phyloP scores from a whole-genome alignment of 2,888 invertebrate genomes.

The Melangyna quadrimaculata region DNA sequence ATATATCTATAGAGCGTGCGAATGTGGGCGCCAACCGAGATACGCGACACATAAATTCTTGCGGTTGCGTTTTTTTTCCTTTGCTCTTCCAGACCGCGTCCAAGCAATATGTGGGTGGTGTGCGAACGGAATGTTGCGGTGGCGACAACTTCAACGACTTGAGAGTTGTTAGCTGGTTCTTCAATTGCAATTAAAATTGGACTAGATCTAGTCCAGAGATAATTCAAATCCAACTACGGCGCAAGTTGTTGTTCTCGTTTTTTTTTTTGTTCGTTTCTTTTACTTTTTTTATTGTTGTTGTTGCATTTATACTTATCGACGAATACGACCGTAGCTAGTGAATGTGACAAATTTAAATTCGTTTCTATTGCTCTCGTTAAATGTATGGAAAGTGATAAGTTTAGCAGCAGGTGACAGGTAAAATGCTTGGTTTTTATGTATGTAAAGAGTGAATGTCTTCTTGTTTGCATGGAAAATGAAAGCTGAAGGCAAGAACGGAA shows the following conservation, averaged over 20 bases:
- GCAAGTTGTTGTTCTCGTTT: conserved; percentile 25
- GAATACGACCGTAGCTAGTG: neutral
- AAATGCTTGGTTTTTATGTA: neutral
- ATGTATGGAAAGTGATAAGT: conserved; percentile 41
- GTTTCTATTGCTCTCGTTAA: conserved; percentile 33
- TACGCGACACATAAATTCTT: conserved; percentile 64
- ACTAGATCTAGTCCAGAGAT: conserved; percentile 65
- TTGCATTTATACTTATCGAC: neutral
- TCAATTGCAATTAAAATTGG: conserved; percentile 56
- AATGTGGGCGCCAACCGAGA: conserved; percentile 66
- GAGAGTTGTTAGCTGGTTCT: conserved; percentile 30
- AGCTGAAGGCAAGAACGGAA: neutral
- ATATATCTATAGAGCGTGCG: conserved; percentile 33
- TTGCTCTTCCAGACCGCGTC: neutral
- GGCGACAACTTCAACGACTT: conserved; percentile 41
- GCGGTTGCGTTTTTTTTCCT: conserved; percentile 14
- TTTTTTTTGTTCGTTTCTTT: neutral
- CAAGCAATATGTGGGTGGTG: conserved; percentile 45
- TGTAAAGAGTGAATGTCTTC: neutral
- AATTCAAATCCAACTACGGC: conserved; percentile 53
- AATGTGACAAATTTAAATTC: conserved; percentile 61
- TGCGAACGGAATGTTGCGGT: conserved; percentile 52
- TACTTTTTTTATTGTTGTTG: neutral
- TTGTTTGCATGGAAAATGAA: conserved; percentile 12
- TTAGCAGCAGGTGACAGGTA: conserved; percentile 46